Percentiles rank a stretch among this genome's conserved stretches.
phyloP scores from a whole-genome alignment of 2,888 invertebrate species.

The Caenorhabditis imperialis region DNA sequence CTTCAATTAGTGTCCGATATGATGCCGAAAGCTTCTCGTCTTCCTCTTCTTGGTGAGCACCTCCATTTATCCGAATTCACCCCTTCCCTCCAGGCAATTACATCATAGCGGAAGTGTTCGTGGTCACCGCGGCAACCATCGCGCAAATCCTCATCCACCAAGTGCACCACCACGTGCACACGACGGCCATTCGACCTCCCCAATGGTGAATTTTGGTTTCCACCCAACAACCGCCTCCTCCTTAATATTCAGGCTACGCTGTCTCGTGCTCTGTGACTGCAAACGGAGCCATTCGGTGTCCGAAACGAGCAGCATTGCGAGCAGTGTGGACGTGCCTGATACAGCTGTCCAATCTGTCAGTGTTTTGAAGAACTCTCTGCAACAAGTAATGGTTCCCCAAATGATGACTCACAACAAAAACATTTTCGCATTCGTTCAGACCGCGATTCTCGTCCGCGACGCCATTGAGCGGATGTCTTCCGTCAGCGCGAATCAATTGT shows the following conservation, averaged over 20 bases:
- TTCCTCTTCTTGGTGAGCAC: constrained; percentile 60
- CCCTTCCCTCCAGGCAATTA: constrained; percentile 51
- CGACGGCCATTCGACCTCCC: constrained; percentile 35
- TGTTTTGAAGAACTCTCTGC: constrained; percentile 27
- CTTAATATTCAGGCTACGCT: constrained; percentile 25
- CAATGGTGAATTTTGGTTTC: constrained; percentile 34
- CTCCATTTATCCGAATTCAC: neutral
- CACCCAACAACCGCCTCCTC: neutral
- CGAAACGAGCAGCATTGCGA: constrained; percentile 13
- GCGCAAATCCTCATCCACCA: constrained; percentile 48
- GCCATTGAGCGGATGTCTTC: constrained; percentile 27
- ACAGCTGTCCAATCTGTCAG: constrained; percentile 20
- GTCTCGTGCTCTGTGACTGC: constrained; percentile 38
- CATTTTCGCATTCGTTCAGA: constrained; percentile 22
- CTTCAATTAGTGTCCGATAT: constrained; percentile 67
- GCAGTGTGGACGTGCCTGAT: constrained; percentile 31
- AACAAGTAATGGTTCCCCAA: constrained; percentile 39
- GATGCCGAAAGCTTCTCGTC: constrained; percentile 67
- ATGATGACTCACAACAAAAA: neutral
- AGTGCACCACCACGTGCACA: constrained; percentile 53
- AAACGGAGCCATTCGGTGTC: constrained; percentile 18
- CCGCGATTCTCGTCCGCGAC: constrained; percentile 37
- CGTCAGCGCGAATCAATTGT: constrained; percentile 30
- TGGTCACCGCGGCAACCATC: constrained; percentile 55
- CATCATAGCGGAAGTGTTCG: constrained; percentile 59